Percentiles rank a stretch among this genome's conserved stretches.
phyloP scores from a whole-genome alignment of 2,797 vertebrate species.

The Betta splendens region DNA sequence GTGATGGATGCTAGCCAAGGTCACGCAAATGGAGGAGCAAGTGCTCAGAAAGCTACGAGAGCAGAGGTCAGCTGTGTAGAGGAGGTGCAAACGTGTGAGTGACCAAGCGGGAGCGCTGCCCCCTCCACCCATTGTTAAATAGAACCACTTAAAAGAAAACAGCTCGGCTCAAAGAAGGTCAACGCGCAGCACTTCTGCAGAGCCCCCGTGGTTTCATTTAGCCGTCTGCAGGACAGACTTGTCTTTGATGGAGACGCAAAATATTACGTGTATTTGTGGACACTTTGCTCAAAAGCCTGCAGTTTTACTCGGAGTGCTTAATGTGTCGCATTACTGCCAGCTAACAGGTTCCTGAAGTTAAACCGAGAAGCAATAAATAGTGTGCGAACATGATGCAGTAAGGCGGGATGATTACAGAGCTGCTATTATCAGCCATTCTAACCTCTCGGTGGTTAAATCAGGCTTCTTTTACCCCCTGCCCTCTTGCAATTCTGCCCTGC shows the following conservation, averaged over 20 bases:
- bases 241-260: conserved; percentile 37
- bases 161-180: conserved; percentile 58
- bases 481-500: conserved; percentile 43
- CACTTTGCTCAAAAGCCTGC: conserved; percentile 16
- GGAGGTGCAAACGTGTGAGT: conserved; percentile 68
- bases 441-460: conserved; percentile 70
- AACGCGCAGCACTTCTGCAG: conserved; percentile 54
- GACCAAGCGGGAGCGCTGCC: conserved; percentile 66
- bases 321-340: conserved; percentile 45
- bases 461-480: conserved; percentile 69
- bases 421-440: conserved; percentile 64
- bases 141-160: conserved; percentile 70
- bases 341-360: conserved; percentile 54
- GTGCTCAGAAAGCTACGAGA: conserved; percentile 66
- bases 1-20: conserved; percentile 70
- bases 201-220: conserved; percentile 56
- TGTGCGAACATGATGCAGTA: conserved; percentile 48
- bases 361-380: conserved; percentile 61
- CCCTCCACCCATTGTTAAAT: conserved; percentile 70
- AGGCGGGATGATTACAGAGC: conserved; percentile 60
- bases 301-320: conserved; percentile 40
- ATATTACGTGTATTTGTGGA: conserved; percentile 36
- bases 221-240: conserved; percentile 39
- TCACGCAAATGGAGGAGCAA: conserved; percentile 75
- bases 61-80: conserved; percentile 66